A percentile compares a stretch with the other conserved stretches of the same genome.
These are phyloP conservation scores for Collichthys lucidus DNA, from an alignment of 2,113 vertebrate genomes.

Conservation along the genomic window DNA sequence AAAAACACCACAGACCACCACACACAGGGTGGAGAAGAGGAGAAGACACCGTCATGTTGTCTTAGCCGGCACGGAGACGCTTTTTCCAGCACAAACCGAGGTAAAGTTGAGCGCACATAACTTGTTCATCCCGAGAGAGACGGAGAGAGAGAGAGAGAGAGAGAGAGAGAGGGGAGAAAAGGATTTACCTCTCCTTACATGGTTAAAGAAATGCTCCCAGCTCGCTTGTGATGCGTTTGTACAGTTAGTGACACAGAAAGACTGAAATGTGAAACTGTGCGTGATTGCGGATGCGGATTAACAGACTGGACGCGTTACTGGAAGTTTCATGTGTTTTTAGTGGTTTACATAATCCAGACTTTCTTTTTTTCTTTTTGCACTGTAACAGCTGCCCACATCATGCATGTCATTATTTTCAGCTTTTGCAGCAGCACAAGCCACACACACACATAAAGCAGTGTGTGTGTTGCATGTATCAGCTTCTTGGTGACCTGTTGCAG, in stretches of 20 bases:
- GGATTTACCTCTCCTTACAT: slow-evolving; percentile 52
- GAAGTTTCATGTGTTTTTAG: slow-evolving; percentile 18
- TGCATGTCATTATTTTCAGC: not conserved
- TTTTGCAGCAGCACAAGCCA: not conserved
- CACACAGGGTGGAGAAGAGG: slow-evolving; percentile 28
- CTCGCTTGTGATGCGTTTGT: not conserved
- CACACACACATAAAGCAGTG: no score
- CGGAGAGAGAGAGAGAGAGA: no score
- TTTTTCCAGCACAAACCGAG: slow-evolving; percentile 51
- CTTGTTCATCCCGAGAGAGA: slow-evolving; percentile 45
- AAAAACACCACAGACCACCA: no score
- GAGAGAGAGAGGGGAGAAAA: not conserved
- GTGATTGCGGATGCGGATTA: slow-evolving; percentile 37
- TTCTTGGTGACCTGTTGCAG: slow-evolving; percentile 61
- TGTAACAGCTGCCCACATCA: not conserved
- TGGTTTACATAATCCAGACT: not conserved
- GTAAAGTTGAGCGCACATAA: slow-evolving; percentile 76
- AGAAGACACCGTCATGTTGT: slow-evolving; percentile 58
- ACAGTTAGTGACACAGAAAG: not conserved
- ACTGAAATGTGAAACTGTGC: not conserved
- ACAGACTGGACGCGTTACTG: not conserved
- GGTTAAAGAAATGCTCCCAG: slow-evolving; percentile 24
- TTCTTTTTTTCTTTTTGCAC: no score
- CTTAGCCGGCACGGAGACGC: slow-evolving; percentile 43
- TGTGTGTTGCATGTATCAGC: not conserved